These are phyloP conservation scores for Dasypus novemcinctus DNA, from an alignment of 2,113 vertebrate genomes.

Conservation along the genomic window DNA sequence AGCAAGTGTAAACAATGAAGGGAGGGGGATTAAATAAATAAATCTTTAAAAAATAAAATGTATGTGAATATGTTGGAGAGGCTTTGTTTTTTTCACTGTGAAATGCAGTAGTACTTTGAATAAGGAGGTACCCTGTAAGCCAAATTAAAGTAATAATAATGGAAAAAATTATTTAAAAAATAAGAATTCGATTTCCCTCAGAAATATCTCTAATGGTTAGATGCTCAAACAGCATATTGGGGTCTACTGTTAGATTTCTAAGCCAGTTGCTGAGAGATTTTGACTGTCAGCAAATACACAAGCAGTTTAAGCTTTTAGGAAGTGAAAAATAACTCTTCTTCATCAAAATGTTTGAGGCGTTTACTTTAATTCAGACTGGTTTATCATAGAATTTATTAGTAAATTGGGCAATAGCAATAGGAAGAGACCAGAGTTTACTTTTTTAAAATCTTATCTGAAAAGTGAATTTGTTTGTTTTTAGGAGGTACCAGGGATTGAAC, in stretches of 20 bases:
- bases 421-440: not conserved
- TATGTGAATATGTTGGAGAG: too few relatives aligned
- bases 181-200: not conserved
- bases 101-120: too few relatives aligned
- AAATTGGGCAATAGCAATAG: not conserved
- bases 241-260: not conserved
- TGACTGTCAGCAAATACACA: not conserved
- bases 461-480: not conserved
- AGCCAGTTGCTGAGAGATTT: not conserved
- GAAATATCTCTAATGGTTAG: not conserved
- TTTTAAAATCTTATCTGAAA: not conserved
- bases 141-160: too few relatives aligned
- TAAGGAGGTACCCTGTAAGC: too few relatives aligned
- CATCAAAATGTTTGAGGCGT: slow-evolving; percentile 3
- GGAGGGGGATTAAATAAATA: too few relatives aligned
- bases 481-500: too few relatives aligned
- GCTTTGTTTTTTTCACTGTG: too few relatives aligned
- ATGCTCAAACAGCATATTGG: not conserved
- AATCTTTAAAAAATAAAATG: too few relatives aligned
- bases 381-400: not conserved
- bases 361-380: slow-evolving; percentile 5
- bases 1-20: too few relatives aligned
- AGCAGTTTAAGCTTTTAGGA: not conserved
- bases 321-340: not conserved
- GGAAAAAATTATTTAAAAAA: too few relatives aligned